These are phyloP conservation scores for Ecliptopera silaceata DNA, from an alignment of 2,888 invertebrate species.

Conservation along the genomic window DNA sequence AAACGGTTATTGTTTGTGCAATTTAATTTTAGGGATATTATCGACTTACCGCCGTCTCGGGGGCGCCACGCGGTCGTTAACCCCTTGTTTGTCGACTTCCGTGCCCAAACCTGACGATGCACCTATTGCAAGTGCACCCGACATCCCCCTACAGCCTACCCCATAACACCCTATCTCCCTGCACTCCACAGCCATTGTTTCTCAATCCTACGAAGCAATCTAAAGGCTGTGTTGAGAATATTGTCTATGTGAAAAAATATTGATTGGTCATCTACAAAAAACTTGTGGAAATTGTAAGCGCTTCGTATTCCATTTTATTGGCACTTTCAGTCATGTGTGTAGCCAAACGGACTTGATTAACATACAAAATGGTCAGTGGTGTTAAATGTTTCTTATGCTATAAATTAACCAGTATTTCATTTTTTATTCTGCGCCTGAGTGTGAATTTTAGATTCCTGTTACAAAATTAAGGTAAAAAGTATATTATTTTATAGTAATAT, in stretches of 20 bases:
- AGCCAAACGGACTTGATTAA: constrained; percentile 27
- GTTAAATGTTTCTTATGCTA: constrained; percentile 10
- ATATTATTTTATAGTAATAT: no score
- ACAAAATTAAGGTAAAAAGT: no score
- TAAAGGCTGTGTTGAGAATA: background rate
- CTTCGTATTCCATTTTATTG: constrained; percentile 22
- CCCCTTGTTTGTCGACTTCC: constrained; percentile 73
- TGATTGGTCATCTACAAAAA: background rate
- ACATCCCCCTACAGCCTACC: constrained; percentile 55
- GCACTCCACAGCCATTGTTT: constrained; percentile 29
- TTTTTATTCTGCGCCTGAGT: background rate
- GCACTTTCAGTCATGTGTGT: constrained; percentile 17
- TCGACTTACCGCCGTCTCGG: constrained; percentile 47
- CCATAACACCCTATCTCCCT: constrained; percentile 39
- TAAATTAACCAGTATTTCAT: constrained; percentile 1
- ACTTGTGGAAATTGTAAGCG: background rate
- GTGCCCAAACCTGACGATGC: constrained; percentile 64
- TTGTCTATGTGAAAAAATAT: background rate
- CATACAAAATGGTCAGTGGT: constrained; percentile 25
- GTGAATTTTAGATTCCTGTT: no score
- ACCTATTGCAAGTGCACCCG: constrained; percentile 56
- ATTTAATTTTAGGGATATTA: constrained; percentile 32
- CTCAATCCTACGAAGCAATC: constrained; percentile 8
- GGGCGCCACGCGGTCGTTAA: constrained; percentile 67
- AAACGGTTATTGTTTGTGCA: constrained; percentile 8